These are phyloP conservation scores for Ericerus pela DNA, from an alignment of 1,140 invertebrate species.

Conservation along the genomic window DNA sequence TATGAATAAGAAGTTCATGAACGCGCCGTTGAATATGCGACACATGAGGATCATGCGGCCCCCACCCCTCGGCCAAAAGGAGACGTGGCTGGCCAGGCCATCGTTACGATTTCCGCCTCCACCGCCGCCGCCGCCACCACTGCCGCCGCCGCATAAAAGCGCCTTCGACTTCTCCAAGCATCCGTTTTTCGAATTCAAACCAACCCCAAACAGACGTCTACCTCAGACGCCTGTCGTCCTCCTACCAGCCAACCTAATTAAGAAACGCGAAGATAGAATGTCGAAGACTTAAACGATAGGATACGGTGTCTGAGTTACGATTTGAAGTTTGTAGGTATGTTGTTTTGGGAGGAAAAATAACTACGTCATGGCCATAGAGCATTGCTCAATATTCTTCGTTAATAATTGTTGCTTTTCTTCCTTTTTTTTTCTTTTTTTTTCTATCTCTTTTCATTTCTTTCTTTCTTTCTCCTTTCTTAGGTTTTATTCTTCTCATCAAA, in stretches of 20 bases:
- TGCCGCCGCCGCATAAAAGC: too few species aligned
- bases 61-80: conserved; percentile 13
- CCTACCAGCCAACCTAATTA: not conserved
- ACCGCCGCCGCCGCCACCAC: too few species aligned
- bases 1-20: conserved; percentile 10
- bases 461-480: too few species aligned
- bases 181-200: conserved; percentile 9
- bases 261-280: not conserved
- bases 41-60: conserved; percentile 12
- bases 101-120: too few species aligned
- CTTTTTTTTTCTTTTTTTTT: not conserved
- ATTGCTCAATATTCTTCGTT: not conserved
- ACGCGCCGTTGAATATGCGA: conserved; percentile 6
- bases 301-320: too few species aligned
- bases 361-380: conserved; percentile 11
- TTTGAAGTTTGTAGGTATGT: too few species aligned
- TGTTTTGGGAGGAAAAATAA: too few species aligned
- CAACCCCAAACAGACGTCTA: too few species aligned
- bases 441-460: too few species aligned
- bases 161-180: too few species aligned
- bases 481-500: too few species aligned
- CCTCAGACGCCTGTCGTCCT: not conserved
- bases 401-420: not conserved
- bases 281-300: too few species aligned
- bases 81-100: conserved; percentile 17